Evolutionary conservation across 2,797 vertebrate species (phyloP).

Genomic region (Eleutherodactylus coqui): DNA sequence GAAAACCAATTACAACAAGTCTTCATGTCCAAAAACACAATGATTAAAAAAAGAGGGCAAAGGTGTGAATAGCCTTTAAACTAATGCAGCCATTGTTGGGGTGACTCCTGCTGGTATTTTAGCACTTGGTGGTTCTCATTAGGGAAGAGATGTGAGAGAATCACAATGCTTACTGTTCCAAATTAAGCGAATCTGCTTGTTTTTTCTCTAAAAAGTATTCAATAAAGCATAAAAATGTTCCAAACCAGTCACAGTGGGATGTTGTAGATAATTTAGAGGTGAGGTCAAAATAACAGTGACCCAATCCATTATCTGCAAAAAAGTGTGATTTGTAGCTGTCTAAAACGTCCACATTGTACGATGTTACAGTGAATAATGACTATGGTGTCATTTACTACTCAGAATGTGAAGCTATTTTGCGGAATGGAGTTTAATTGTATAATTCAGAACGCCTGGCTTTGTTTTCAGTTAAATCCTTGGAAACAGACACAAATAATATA

Average conservation of each 20-base stretch:
- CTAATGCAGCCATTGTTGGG: background rate
- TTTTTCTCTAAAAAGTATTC: conserved; percentile 11
- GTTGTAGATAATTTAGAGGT: conserved; percentile 37
- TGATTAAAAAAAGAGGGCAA: too few species aligned
- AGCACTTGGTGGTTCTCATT: background rate
- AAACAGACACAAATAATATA: conserved; percentile 5
- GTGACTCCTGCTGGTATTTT: background rate
- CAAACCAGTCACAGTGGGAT: conserved; percentile 17
- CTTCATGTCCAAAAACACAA: too few species aligned
- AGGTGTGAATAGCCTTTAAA: background rate
- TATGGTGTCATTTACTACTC: conserved; percentile 29
- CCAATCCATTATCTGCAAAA: conserved; percentile 48
- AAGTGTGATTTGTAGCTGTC: conserved; percentile 27
- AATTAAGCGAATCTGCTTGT: conserved; percentile 1
- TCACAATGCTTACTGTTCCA: background rate
- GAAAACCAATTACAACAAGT: too few species aligned
- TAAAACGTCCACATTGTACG: conserved; percentile 15
- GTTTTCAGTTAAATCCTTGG: conserved; percentile 6
- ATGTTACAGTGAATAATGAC: conserved; percentile 28
- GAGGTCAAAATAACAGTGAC: conserved; percentile 19
- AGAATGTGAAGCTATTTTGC: conserved; percentile 23
- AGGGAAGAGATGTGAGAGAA: background rate
- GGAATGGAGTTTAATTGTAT: conserved; percentile 15
- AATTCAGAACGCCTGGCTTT: conserved; percentile 11
- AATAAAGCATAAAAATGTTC: conserved; percentile 15